A percentile compares a stretch with the other conserved stretches of the same genome.
Conservation (phyloP, 2,888 invertebrate genomes). For the Abrostola triplasia region DNA sequence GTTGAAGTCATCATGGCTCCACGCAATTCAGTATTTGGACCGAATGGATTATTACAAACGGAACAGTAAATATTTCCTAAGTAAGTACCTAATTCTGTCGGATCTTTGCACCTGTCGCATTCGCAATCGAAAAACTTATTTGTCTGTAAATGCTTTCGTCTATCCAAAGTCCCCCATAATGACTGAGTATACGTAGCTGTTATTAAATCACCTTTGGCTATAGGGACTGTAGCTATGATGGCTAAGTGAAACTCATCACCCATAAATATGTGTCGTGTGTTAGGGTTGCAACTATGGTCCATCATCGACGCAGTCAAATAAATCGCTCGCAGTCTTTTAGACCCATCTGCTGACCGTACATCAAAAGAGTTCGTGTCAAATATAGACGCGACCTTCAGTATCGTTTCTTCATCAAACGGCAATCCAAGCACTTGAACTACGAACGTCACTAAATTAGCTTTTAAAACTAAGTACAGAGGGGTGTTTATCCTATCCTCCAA, state of each 20-base stretch:
- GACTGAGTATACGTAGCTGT: constrained; percentile 92
- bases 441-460: constrained; percentile 89
- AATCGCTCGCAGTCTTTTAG: constrained; percentile 88
- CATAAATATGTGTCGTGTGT: constrained; percentile 90
- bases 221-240: constrained; percentile 90
- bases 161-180: constrained; percentile 90
- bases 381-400: constrained; percentile 90
- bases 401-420: constrained; percentile 87
- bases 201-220: constrained; percentile 90
- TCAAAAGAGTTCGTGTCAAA: constrained; percentile 92
- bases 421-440: constrained; percentile 88
- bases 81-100: constrained; percentile 90
- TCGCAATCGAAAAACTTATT: constrained; percentile 91
- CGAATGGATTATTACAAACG: constrained; percentile 87
- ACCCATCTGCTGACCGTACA: constrained; percentile 86
- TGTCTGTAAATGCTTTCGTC: constrained; percentile 89
- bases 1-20: constrained; percentile 88
- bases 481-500: constrained; percentile 89
- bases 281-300: constrained; percentile 92
- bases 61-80: constrained; percentile 90
- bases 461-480: constrained; percentile 88
- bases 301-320: constrained; percentile 91
- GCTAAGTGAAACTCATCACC: constrained; percentile 89
- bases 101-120: constrained; percentile 91
- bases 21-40: constrained; percentile 52